Conservation (phyloP, 2,113 vertebrate genomes). For the Lampris incognitus region DNA sequence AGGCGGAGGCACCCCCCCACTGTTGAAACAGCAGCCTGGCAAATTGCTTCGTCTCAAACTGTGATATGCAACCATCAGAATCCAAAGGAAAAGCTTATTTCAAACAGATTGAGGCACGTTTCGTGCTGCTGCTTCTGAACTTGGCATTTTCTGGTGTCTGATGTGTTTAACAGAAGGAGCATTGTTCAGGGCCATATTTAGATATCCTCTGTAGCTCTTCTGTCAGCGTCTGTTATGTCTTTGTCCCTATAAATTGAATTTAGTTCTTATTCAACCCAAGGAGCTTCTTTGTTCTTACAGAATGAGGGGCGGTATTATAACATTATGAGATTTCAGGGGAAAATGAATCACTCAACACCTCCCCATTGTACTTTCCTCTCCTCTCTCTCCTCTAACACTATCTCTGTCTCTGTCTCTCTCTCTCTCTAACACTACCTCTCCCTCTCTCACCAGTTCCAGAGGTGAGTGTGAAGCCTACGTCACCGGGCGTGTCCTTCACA, state of each 20-base stretch:
- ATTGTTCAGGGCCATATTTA: slow-evolving; percentile 63
- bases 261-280: slow-evolving; percentile 64
- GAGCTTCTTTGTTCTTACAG: slow-evolving; percentile 55
- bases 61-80: slow-evolving; percentile 47
- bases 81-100: slow-evolving; percentile 48
- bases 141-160: slow-evolving; percentile 44
- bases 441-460: slow-evolving; percentile 72
- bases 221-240: slow-evolving; percentile 52
- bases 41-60: slow-evolving; percentile 71
- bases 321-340: slow-evolving; percentile 62
- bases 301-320: slow-evolving; percentile 69
- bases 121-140: slow-evolving; percentile 31
- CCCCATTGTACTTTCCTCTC: slow-evolving; percentile 18
- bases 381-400: background rate
- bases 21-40: slow-evolving; percentile 58
- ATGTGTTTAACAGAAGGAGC: slow-evolving; percentile 60
- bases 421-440: slow-evolving; percentile 8
- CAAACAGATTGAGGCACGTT: slow-evolving; percentile 54
- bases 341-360: slow-evolving; percentile 45
- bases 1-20: slow-evolving; percentile 62
- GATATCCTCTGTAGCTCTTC: slow-evolving; percentile 56
- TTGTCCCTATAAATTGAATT: slow-evolving; percentile 72
- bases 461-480: slow-evolving; percentile 66
- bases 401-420: background rate
- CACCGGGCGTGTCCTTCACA: slow-evolving; percentile 66